phyloP scores from a whole-genome alignment of 2,113 vertebrate genomes.

The Hydrochoerus hydrochaeris region DNA sequence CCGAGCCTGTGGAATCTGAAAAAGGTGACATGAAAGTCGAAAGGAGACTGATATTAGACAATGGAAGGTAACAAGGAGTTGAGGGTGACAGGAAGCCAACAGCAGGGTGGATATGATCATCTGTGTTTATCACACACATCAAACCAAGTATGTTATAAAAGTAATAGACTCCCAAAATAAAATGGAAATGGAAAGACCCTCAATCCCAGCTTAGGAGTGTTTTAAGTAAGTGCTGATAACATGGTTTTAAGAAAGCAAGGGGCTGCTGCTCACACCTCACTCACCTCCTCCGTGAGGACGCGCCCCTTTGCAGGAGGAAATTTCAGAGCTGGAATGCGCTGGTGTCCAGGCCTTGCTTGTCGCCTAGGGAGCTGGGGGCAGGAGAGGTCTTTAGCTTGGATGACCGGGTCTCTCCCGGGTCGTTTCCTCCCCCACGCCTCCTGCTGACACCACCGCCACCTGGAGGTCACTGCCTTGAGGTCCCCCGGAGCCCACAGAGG shows the following conservation, averaged over 20 bases:
- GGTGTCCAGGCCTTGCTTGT: not conserved
- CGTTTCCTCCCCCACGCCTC: not conserved
- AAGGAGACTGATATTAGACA: not conserved
- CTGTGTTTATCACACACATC: not conserved
- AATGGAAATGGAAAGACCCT: not conserved
- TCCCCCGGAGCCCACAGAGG: not conserved
- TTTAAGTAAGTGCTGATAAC: slow-evolving; percentile 22
- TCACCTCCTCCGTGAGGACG: not conserved
- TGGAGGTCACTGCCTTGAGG: not conserved
- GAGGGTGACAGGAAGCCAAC: not conserved
- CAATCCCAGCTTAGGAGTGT: not conserved
- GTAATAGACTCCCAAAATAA: not conserved
- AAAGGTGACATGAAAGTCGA: not conserved
- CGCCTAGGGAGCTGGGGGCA: not conserved
- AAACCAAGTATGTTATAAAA: not conserved
- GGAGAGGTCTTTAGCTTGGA: not conserved
- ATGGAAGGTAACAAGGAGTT: not conserved
- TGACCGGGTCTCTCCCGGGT: not conserved
- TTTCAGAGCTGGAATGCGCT: not conserved
- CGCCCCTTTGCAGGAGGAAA: not conserved
- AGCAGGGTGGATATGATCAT: not conserved
- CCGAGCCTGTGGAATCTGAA: not conserved
- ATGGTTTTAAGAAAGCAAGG: not conserved
- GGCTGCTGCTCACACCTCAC: not conserved
- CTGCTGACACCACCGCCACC: not conserved